Conservation (phyloP, 2,797 vertebrate species). For the Pempheris klunzingeri region DNA sequence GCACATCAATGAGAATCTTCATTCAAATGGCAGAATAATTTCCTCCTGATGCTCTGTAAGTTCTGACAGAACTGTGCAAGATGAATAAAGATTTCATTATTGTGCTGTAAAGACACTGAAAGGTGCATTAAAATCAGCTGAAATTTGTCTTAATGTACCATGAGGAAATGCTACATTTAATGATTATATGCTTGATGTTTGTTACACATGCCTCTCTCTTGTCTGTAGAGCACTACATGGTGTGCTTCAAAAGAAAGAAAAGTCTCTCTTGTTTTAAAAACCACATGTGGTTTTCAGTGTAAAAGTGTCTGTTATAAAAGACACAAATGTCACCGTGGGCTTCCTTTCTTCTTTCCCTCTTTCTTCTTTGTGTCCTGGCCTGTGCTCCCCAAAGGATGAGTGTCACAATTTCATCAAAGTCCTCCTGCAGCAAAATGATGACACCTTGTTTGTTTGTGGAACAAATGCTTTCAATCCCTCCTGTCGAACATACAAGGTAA, state of each 20-base stretch:
- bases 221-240: conserved; percentile 11
- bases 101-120: conserved; percentile 8
- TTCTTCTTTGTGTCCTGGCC: conserved; percentile 25
- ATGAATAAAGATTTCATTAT: conserved; percentile 31
- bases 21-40: conserved; percentile 21
- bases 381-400: conserved; percentile 89
- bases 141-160: conserved; percentile 21
- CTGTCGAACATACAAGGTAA: conserved; percentile 96
- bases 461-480: conserved; percentile 98
- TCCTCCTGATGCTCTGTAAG: not conserved
- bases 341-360: conserved; percentile 40
- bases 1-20: conserved; percentile 42
- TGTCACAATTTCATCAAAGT: conserved; percentile 99
- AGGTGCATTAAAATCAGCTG: conserved; percentile 3
- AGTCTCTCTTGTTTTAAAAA: conserved; percentile 23
- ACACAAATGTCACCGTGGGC: conserved; percentile 47
- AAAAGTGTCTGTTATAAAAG: conserved; percentile 30
- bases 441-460: conserved; percentile 96
- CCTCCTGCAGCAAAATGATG: conserved; percentile 94
- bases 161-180: conserved; percentile 24
- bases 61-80: conserved; percentile 9
- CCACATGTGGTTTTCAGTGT: conserved; percentile 39
- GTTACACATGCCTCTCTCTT: conserved; percentile 15
- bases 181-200: conserved; percentile 27
- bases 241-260: conserved; percentile 39